phyloP scores from a whole-genome alignment of 2,888 invertebrate species.

The Lordiphosa fenestrarum region DNA sequence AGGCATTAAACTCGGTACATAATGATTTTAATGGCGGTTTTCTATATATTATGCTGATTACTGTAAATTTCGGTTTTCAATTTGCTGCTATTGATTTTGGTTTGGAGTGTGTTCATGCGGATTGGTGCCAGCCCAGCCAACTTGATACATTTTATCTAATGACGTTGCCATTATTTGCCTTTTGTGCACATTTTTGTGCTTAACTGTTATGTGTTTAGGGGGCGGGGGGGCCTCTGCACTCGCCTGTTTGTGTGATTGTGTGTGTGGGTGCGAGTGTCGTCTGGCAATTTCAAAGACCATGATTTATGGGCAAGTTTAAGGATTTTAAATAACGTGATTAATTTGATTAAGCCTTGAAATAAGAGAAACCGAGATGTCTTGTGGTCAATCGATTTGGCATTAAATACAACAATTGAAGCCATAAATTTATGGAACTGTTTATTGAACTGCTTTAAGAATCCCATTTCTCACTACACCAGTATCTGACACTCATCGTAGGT shows the following conservation, averaged over 20 bases:
- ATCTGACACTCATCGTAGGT: slow-evolving; percentile 31
- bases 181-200: slow-evolving; percentile 28
- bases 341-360: slow-evolving; percentile 16
- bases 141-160: slow-evolving; percentile 34
- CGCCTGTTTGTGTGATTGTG: background rate
- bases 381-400: too few species aligned
- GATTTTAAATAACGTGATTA: slow-evolving; percentile 36
- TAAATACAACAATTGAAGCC: too few species aligned
- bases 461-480: too few species aligned
- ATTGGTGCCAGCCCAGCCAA: background rate
- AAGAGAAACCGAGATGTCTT: slow-evolving; percentile 6
- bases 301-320: slow-evolving; percentile 26
- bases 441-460: too few species aligned
- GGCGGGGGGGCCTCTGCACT: too few species aligned
- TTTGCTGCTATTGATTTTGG: slow-evolving; percentile 34
- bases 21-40: slow-evolving; percentile 50
- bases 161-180: slow-evolving; percentile 37
- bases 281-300: slow-evolving; percentile 18
- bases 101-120: background rate
- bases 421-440: too few species aligned
- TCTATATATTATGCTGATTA: slow-evolving; percentile 42
- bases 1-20: slow-evolving; percentile 43
- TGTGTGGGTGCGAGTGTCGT: background rate
- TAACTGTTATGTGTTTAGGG: slow-evolving; percentile 4
- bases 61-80: slow-evolving; percentile 34